Evolutionary conservation across 2,888 invertebrate species (phyloP), one percentile per base, ranked within the genome.

Genomic region (Unio delphinus): DNA sequence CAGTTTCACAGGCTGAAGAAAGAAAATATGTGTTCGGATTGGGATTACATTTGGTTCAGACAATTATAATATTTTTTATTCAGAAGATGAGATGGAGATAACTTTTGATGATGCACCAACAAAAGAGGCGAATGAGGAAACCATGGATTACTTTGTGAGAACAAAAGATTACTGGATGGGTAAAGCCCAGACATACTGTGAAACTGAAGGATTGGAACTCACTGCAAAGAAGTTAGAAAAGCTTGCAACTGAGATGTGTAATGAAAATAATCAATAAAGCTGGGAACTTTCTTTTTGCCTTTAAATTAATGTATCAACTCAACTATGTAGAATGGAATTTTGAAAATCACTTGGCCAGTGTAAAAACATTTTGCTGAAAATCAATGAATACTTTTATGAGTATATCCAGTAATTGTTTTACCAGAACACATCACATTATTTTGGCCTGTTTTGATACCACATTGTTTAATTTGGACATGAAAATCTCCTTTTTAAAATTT

Each of bases 121-220:
- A 6, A 79, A 81, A 56, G 73, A 78, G 15, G 76, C 78, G 4
- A 82, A 80, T 26, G 88, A 89, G 70, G 69, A 75, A 2, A 65
- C 80, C 6, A 75, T 79, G 26, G 83, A 83, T 45, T 89, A 88
- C 73, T 89, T 87, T 70, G 73, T 75, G 56, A 68, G 89, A 23
- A 87, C 85, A 7, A 81, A 84, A 64, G 85, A 84, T 23, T 86
- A 85, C 73, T 89, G 89, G 89, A 63, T 85, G 30, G 65, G 73
- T 30, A 82, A 86, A 66, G 89, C 88, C 8, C 74, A 80, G 30
- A 82, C 81, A 57, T 84, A 85, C 54, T 86, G 85, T 71, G 83
- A 84, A 72, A 79, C 83, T 62, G 88, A 88, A 74, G 82, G 83
- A 7, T 78, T 87, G 67, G 70, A 70, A 30, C 80, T 88, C 30